Evolutionary conservation across 1,140 invertebrate genomes (phyloP).

Genomic region (Drosophila busckii): DNA sequence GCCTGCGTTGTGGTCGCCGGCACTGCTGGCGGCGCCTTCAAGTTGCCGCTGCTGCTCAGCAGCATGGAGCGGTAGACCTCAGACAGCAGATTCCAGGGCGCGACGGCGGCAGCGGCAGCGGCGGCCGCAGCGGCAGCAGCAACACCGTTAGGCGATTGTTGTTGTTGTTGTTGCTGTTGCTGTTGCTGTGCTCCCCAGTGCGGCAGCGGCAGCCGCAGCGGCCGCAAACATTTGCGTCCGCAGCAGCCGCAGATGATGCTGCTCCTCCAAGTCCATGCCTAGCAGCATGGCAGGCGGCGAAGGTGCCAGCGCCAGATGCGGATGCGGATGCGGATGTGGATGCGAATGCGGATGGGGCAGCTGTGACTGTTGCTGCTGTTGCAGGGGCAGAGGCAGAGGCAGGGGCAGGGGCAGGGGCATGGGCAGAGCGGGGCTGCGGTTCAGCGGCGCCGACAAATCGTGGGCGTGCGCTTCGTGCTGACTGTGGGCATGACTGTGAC

Average conservation of each 20-base stretch:
- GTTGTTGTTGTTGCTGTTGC: conserved; percentile 1
- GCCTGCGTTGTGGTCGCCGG: conserved; percentile 34
- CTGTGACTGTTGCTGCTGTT: background rate
- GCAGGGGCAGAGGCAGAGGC: background rate
- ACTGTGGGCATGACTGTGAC: background rate
- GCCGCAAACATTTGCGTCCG: conserved; percentile 76
- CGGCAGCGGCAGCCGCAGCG: conserved; percentile 60
- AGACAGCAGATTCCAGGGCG: conserved; percentile 71
- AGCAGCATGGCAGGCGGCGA: conserved; percentile 28
- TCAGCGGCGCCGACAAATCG: conserved; percentile 31
- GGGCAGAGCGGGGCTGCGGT: conserved; percentile 3
- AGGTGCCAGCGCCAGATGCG: background rate
- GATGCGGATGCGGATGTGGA: background rate
- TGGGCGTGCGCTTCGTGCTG: conserved; percentile 2
- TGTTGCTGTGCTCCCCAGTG: background rate
- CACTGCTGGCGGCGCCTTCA: conserved; percentile 21
- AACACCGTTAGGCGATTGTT: conserved; percentile 8
- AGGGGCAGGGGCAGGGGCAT: background rate
- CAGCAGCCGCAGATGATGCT: conserved; percentile 56
- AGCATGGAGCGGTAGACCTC: conserved; percentile 75
- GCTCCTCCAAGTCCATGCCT: conserved; percentile 46
- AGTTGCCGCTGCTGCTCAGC: conserved; percentile 42
- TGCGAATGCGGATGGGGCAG: background rate
- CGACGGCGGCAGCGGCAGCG: conserved; percentile 26
- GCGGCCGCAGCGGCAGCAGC: conserved; percentile 15